Evolutionary conservation across 2,113 vertebrate species (phyloP).

Genomic region (Edolisoma coerulescens): DNA sequence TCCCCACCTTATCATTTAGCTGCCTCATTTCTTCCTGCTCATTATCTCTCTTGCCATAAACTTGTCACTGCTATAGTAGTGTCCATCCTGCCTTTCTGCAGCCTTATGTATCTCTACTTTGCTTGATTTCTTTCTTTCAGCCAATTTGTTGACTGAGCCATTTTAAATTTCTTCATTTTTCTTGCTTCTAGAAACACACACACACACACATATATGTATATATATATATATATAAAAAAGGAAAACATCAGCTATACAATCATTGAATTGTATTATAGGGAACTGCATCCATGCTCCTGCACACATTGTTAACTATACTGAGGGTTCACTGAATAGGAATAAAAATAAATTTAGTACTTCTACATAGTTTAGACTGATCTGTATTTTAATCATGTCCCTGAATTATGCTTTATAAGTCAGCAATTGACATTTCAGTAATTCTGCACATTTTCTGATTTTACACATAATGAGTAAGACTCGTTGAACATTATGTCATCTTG

Average conservation of each 20-base stretch:
- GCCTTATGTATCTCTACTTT: background rate
- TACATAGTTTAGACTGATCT: background rate
- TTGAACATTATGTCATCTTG: background rate
- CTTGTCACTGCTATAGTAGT: background rate
- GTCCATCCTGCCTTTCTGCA: background rate
- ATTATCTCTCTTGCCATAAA: background rate
- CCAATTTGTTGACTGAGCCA: background rate
- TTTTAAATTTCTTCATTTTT: background rate
- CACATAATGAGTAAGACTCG: background rate
- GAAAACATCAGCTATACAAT: background rate
- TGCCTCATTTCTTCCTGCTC: constrained; percentile 11
- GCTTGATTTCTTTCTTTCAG: background rate
- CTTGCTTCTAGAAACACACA: too few relatives aligned
- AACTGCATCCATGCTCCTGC: background rate
- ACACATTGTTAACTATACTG: background rate
- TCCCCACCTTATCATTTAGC: background rate
- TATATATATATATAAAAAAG: background rate
- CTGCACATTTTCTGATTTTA: background rate
- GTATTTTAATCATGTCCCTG: background rate
- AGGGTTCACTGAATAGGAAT: background rate
- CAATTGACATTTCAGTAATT: background rate
- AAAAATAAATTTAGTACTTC: background rate
- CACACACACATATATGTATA: background rate
- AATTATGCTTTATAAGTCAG: background rate
- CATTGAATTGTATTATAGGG: background rate